phyloP scores from a whole-genome alignment of 2,888 invertebrate genomes.

The Machimus atricapillus region DNA sequence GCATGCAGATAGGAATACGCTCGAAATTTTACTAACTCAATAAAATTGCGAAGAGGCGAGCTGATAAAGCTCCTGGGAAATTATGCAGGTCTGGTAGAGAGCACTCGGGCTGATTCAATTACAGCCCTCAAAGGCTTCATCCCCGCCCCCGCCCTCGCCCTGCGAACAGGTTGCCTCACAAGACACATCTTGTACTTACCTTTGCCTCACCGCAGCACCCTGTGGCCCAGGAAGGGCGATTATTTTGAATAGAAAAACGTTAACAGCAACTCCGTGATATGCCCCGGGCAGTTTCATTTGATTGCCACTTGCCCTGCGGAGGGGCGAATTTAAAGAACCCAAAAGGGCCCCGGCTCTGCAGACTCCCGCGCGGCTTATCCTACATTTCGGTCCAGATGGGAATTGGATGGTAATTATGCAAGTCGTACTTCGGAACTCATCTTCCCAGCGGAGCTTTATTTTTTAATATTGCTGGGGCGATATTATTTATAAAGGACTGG shows the following conservation, averaged over 20 bases:
- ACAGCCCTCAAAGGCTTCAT: not conserved
- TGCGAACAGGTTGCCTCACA: not conserved
- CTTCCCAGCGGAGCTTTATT: not conserved
- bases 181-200: not conserved
- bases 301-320: not conserved
- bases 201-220: not conserved
- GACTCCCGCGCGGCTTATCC: not conserved
- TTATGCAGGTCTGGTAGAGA: constrained; percentile 4
- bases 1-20: constrained; percentile 5
- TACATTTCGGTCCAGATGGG: not conserved
- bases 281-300: not conserved
- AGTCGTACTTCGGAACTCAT: not conserved
- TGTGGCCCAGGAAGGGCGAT: not conserved
- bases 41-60: not conserved
- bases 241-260: not conserved
- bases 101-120: not conserved
- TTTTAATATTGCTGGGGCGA: not conserved
- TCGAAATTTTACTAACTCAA: constrained; percentile 21
- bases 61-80: constrained; percentile 28
- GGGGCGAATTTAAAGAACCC: not conserved
- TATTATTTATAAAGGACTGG: not conserved
- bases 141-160: too few species aligned
- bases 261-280: not conserved
- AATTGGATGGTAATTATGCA: not conserved
- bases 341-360: not conserved